Evolutionary conservation across 2,888 invertebrate genomes (phyloP).

Genomic region (Terebella lapidaria): DNA sequence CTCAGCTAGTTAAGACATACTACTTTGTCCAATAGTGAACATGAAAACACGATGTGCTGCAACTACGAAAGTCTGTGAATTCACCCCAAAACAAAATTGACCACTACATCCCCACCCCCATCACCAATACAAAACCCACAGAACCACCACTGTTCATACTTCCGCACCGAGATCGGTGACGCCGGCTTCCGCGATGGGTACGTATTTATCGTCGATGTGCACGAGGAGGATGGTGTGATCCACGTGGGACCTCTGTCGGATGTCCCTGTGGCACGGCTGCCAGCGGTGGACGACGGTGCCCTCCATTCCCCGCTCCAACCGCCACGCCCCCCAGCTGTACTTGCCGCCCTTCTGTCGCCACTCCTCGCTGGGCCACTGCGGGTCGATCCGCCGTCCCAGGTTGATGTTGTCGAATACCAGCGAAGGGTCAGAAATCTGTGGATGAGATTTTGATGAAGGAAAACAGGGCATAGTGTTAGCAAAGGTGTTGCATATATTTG

Average conservation of each 20-base stretch:
- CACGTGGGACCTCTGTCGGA: conserved; percentile 80
- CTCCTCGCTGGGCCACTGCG: conserved; percentile 90
- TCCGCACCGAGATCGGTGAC: conserved; percentile 57
- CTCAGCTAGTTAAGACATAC: too few relatives aligned
- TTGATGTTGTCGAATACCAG: conserved; percentile 78
- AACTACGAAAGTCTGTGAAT: too few relatives aligned
- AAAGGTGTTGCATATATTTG: too few relatives aligned
- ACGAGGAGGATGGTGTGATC: conserved; percentile 86
- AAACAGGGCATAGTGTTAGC: too few relatives aligned
- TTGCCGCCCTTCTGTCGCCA: conserved; percentile 83
- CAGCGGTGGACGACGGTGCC: conserved; percentile 86
- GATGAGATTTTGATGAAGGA: conserved; percentile 6
- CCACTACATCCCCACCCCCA: too few relatives aligned
- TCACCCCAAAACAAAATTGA: too few relatives aligned
- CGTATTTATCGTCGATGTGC: conserved; percentile 87
- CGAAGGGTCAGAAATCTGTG: conserved; percentile 44
- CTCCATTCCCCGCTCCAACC: conserved; percentile 85
- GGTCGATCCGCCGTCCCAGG: conserved; percentile 81
- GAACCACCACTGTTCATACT: too few relatives aligned
- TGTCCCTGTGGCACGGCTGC: conserved; percentile 87
- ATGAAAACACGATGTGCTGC: too few relatives aligned
- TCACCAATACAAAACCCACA: too few relatives aligned
- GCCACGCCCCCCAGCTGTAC: conserved; percentile 85
- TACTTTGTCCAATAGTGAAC: too few relatives aligned
- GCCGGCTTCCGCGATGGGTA: conserved; percentile 86